Evolutionary conservation across 92 coral and sea anemone genomes (phyloP), one percentile per base, ranked within the genome.

Genomic region (Plumapathes pennacea): DNA sequence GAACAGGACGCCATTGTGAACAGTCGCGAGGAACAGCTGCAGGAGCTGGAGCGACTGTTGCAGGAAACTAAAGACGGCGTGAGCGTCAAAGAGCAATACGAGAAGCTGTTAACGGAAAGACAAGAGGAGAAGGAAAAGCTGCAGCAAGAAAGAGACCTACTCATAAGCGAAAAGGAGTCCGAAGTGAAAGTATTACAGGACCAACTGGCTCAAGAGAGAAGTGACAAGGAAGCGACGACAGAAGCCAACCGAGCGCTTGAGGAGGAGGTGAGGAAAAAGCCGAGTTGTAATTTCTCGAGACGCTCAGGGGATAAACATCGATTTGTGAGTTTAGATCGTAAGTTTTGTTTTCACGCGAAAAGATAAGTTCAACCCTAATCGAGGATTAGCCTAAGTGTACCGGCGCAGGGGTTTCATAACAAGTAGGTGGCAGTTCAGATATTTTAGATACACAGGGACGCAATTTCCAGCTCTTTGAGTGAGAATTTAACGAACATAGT

Each of bases 1-100:
- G 89, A 76, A 37, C 95, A 86, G 49, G 89, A 86, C 37, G 48
- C 74, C 7, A 42, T 71, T 20, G 78, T 87, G 49, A 57, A 76
- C 5, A 76, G 77, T 17, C 80, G 63, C 50, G 96, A 80, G 39
- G 72, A 50, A 4, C 77, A 68, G 19, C 38, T 72, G 42, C 49
- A 72, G 21, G 59, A 87, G 33, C 60, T 87, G 46, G 58, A 63
- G 34, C 39, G 66, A 57, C 44, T 71, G n/a, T 29, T 86, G 39
- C 76, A 81, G 17, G 80, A 71, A 12, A 64, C 54, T 12, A 72
- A 86, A 30, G 45, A 76, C 27, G 72, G 60, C 11, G 21, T 39
- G 18, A 34, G 22, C 2, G 71, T 19, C 8, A 82, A 50, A 41
- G 78, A 48, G 12, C 57, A 74, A 64, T 67, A 57, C 32, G 88